Evolutionary conservation across 2,888 invertebrate genomes (phyloP), one percentile per base, ranked within the genome.

Genomic region (Danaus chrysippus): DNA sequence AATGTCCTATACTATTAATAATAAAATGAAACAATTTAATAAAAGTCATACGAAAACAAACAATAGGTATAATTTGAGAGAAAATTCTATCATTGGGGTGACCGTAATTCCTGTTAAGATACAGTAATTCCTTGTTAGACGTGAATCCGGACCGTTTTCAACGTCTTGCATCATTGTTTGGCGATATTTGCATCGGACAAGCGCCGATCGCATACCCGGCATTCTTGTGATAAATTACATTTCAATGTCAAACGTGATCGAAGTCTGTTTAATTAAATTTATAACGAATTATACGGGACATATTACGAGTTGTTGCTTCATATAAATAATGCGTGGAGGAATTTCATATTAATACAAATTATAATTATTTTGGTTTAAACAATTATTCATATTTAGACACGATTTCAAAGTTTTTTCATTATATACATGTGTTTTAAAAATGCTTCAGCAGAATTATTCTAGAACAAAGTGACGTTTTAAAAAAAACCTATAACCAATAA

Each of bases 221-320:
- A 79, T 81, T 76, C 79, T 70, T 56, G 61, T 19, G 64, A 61
- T 69, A 70, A 73, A 74, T 77, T 75, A 71, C 76, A 70, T 59
- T 69, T 70, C 73, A 76, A 73, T 76, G 76, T 79, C 79, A 76
- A 69, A 73, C 69, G 79, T 77, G 76, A 85, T 86, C 85, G 86
- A 87, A 83, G 79, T 73, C 73, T 71, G 72, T 82, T 84, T 77
- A 78, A 89, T 89, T 88, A 88, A 89, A 89, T 86, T 78, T 83
- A 78, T 86, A 87, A 86, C 88, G 86, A 87, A 87, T 87, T 87
- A 85, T 83, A 77, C 75, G 77, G 81, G 81, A 56, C 52, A 10
- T 11, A 17, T 17, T 17, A 17, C 3, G 17, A 17, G 17, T 0
- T 49, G 17, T 49, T 17, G 0, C 11, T 49, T n/a, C 46, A 46